Conservation (phyloP, 2,888 invertebrate species). For the Leptinotarsa juncta region DNA sequence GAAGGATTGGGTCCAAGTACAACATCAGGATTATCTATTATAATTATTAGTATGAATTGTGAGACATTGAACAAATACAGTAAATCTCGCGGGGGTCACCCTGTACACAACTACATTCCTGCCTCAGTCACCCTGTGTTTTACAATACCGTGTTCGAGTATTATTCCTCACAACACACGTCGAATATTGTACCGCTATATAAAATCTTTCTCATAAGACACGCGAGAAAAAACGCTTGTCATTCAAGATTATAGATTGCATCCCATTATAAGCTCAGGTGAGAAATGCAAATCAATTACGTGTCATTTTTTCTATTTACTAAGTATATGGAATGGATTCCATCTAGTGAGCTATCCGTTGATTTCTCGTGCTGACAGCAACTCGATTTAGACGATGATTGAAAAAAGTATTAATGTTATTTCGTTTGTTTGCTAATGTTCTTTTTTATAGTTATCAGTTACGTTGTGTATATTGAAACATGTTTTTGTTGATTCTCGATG, state of each 20-base stretch:
- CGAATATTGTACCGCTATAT: background rate
- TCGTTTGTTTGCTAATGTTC: background rate
- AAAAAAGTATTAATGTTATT: background rate
- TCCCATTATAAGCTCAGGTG: slow-evolving; percentile 3
- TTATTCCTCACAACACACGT: background rate
- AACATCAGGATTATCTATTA: too few species aligned
- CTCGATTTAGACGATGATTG: slow-evolving; percentile 9
- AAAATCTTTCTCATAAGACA: slow-evolving; percentile 6
- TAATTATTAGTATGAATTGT: too few species aligned
- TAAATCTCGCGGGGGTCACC: too few species aligned
- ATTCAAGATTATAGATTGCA: slow-evolving; percentile 15
- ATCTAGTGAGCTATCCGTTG: background rate
- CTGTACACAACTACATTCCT: too few species aligned
- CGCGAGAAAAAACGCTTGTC: slow-evolving; percentile 11
- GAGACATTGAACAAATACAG: too few species aligned
- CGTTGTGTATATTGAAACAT: background rate
- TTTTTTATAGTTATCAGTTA: background rate
- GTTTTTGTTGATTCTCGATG: background rate
- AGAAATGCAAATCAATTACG: slow-evolving; percentile 10
- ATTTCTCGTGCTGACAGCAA: background rate
- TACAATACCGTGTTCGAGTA: background rate
- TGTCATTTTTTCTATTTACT: background rate
- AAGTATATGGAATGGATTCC: background rate
- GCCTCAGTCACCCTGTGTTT: background rate
- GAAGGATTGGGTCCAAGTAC: too few species aligned